Evolutionary conservation across 1,140 invertebrate species (phyloP).

Genomic region (fruit fly (Drosophila melanogaster)): DNA sequence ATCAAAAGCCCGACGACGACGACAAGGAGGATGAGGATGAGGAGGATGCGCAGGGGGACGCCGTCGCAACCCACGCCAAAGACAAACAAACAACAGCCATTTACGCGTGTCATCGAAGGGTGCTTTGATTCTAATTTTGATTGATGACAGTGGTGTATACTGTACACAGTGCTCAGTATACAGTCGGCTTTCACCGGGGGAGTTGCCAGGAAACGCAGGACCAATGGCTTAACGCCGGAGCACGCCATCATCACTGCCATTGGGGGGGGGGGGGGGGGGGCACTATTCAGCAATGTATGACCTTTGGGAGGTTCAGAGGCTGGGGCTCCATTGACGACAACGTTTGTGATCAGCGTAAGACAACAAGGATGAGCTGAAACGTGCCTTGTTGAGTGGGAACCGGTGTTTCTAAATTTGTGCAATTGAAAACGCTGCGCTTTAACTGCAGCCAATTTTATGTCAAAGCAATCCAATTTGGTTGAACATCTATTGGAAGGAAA

Average conservation of each 20-base stretch:
- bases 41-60: no score
- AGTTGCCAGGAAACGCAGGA: conserved; percentile 9
- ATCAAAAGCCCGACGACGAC: conserved; percentile 33
- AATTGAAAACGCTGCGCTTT: no score
- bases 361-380: background rate
- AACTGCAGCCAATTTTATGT: no score
- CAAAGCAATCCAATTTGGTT: no score
- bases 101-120: conserved; percentile 50
- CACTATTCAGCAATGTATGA: background rate
- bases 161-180: no score
- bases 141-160: conserved; percentile 54
- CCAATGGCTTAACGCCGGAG: background rate
- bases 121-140: conserved; percentile 74
- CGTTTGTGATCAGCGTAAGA: background rate
- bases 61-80: conserved; percentile 8
- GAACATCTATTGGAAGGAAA: no score
- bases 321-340: background rate
- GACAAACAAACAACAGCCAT: conserved; percentile 42
- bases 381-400: background rate
- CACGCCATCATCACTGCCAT: background rate
- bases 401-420: background rate
- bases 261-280: no score
- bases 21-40: no score
- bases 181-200: no score
- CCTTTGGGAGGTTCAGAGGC: background rate